Percentiles rank a stretch among this genome's conserved stretches.
These are phyloP conservation scores for Hipparchia semele DNA, from an alignment of 2,888 invertebrate genomes.

Conservation along the genomic window DNA sequence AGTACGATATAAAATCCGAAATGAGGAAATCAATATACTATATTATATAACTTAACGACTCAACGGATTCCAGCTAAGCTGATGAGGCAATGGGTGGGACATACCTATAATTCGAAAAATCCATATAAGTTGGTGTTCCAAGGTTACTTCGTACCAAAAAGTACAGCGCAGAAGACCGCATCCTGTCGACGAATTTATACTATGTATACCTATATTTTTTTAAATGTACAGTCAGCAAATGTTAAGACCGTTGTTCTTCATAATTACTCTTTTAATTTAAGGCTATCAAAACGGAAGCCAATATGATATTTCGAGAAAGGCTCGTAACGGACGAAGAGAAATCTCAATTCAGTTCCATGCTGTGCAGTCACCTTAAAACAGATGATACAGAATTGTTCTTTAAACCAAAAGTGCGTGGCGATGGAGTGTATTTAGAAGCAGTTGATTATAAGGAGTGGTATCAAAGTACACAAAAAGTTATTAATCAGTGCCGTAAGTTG, in stretches of 20 bases:
- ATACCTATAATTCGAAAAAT: no score
- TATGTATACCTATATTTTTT: no score
- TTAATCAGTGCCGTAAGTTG: constrained; percentile 85
- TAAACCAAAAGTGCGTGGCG: constrained; percentile 56
- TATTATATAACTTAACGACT: no score
- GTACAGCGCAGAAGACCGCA: no score
- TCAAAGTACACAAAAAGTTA: constrained; percentile 83
- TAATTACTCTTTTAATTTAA: constrained; percentile 53
- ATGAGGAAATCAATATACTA: no score
- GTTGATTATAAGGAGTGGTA: constrained; percentile 84
- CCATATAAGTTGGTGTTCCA: no score
- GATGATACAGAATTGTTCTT: constrained; percentile 53
- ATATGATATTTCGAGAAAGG: constrained; percentile 89
- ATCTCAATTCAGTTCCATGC: constrained; percentile 85
- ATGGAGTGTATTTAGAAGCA: constrained; percentile 69
- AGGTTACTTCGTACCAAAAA: no score
- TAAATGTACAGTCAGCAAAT: no score
- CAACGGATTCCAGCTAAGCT: no score
- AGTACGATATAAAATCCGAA: no score
- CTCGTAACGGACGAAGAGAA: constrained; percentile 86
- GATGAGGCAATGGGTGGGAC: no score
- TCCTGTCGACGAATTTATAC: no score
- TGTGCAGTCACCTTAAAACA: constrained; percentile 72
- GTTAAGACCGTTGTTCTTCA: not conserved
- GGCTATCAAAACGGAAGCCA: constrained; percentile 89